Percentiles rank a stretch among this genome's conserved stretches.
phyloP scores from a whole-genome alignment of 2,888 invertebrate genomes.

The Phyllotreta cruciferae region DNA sequence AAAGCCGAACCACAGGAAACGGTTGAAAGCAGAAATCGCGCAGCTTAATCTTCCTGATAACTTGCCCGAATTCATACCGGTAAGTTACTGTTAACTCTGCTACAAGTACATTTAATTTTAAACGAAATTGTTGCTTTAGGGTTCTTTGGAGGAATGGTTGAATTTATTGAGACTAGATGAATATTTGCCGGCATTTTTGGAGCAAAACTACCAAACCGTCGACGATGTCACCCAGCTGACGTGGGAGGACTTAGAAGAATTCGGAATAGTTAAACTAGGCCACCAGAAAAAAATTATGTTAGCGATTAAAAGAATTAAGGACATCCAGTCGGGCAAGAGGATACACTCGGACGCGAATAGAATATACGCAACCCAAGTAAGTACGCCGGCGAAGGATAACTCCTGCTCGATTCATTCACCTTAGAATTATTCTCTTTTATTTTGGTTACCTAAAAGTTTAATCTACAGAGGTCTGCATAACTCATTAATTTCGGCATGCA shows the following conservation, averaged over 20 bases:
- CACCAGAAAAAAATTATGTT: conserved; percentile 98
- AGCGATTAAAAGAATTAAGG: conserved; percentile 95
- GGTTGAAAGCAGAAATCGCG: conserved; percentile 95
- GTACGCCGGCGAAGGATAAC: conserved; percentile 22
- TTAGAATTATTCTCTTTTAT: conserved; percentile 1
- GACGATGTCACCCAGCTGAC: conserved; percentile 94
- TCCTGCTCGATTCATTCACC: conserved; percentile 19
- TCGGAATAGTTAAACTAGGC: conserved; percentile 90
- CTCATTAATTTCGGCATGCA: conserved; percentile 33
- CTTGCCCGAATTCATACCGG: conserved; percentile 92
- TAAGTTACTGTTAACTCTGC: conserved; percentile 59
- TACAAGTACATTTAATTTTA: conserved; percentile 10
- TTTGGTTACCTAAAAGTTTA: not conserved
- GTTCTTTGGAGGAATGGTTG: conserved; percentile 94
- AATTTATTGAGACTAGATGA: conserved; percentile 89
- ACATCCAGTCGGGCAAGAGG: conserved; percentile 86
- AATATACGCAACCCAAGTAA: conserved; percentile 58
- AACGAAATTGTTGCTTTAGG: conserved; percentile 62
- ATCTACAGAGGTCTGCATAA: conserved; percentile 20
- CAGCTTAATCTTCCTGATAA: conserved; percentile 93
- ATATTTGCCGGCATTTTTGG: conserved; percentile 87
- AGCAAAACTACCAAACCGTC: conserved; percentile 93
- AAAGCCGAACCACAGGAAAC: conserved; percentile 95
- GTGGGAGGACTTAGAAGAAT: conserved; percentile 99
- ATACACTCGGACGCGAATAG: conserved; percentile 59